Evolutionary conservation across 2,113 vertebrate genomes (phyloP).

Genomic region (Lycaon pictus): DNA sequence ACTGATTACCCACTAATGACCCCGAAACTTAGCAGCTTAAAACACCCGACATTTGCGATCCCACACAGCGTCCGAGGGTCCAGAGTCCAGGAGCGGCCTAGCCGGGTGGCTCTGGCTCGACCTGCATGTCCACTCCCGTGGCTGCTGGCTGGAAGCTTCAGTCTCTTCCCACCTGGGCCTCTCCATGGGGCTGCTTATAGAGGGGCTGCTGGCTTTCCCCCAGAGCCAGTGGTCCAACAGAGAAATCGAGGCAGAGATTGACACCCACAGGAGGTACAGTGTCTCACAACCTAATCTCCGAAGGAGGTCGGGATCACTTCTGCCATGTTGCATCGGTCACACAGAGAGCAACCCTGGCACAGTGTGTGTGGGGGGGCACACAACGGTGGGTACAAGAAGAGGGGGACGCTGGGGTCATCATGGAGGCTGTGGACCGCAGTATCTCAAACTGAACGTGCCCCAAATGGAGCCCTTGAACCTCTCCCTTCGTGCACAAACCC

Average conservation of each 20-base stretch:
- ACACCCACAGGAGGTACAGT: neutral
- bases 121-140: rapidly evolving
- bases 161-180: neutral
- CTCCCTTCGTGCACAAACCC: neutral
- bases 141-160: neutral
- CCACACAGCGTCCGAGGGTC: neutral
- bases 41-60: neutral
- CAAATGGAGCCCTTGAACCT: neutral
- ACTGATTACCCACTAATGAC: neutral
- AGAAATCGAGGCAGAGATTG: neutral
- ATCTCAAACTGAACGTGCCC: neutral
- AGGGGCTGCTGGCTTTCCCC: neutral
- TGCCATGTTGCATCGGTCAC: neutral
- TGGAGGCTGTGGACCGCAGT: neutral
- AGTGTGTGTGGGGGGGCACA: neutral
- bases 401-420: neutral
- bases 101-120: neutral
- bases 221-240: neutral
- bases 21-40: neutral
- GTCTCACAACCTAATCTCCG: neutral
- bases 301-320: neutral
- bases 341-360: too few species aligned
- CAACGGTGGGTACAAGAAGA: rapidly evolving
- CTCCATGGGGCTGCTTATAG: neutral
- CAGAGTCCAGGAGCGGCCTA: neutral